phyloP scores from a whole-genome alignment of 1,140 invertebrate genomes.

The Atopsyche davidsoni region DNA sequence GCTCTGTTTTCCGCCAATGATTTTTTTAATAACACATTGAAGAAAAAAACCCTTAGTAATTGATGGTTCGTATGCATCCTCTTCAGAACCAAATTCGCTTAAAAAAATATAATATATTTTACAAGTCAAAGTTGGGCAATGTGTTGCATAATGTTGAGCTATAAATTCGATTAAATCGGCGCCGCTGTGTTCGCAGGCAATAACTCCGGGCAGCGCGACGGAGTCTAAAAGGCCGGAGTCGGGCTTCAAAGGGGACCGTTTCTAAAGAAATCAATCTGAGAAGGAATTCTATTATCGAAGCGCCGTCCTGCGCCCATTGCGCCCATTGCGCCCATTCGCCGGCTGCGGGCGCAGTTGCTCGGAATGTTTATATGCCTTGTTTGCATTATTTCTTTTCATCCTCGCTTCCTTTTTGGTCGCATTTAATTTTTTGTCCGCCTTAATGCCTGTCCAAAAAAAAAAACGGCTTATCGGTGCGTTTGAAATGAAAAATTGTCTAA shows the following conservation, averaged over 20 bases:
- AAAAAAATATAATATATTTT: too few species aligned
- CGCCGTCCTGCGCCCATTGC: background rate
- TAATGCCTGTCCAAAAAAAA: constrained; percentile 22
- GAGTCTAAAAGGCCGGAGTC: background rate
- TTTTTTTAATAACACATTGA: too few species aligned
- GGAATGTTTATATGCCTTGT: constrained; percentile 30
- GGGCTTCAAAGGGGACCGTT: constrained; percentile 7
- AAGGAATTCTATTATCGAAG: constrained; percentile 26
- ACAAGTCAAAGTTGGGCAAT: too few species aligned
- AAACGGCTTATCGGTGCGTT: constrained; percentile 23
- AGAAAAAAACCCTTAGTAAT: too few species aligned
- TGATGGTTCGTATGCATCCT: too few species aligned
- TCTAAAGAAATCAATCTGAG: constrained; percentile 13
- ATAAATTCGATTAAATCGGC: too few species aligned
- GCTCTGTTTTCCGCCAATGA: too few species aligned
- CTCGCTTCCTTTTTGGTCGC: constrained; percentile 18
- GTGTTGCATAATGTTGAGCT: too few species aligned
- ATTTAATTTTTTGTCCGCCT: constrained; percentile 20
- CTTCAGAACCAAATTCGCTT: too few species aligned
- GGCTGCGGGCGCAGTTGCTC: constrained; percentile 28
- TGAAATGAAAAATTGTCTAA: too few species aligned
- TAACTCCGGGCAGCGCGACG: too few species aligned
- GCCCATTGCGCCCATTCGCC: constrained; percentile 6
- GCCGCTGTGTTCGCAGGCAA: too few species aligned
- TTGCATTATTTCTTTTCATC: constrained; percentile 28